Percentiles rank a stretch among this genome's conserved stretches.
Conservation (phyloP, 2,113 vertebrate genomes). For the Gobio gobio region DNA sequence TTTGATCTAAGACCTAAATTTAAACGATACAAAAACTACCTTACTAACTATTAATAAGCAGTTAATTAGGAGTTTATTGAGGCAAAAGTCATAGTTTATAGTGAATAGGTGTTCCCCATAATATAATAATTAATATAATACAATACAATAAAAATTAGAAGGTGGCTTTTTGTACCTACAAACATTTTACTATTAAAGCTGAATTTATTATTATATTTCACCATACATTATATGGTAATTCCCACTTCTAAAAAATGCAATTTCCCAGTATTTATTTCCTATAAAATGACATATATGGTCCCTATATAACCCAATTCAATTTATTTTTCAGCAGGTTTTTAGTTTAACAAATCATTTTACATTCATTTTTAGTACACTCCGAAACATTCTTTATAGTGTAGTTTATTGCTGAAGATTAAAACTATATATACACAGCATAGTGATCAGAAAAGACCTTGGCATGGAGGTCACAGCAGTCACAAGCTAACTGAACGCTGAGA, state of each 20-base stretch:
- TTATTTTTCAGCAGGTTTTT: not conserved
- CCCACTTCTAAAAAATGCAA: too few species aligned
- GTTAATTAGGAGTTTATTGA: too few species aligned
- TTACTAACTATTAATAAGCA: too few species aligned
- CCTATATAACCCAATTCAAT: not conserved
- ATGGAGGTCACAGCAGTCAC: conserved; percentile 75
- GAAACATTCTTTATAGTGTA: not conserved
- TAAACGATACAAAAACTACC: too few species aligned
- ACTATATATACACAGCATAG: not conserved
- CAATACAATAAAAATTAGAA: too few species aligned
- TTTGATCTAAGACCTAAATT: not conserved
- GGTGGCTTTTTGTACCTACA: too few species aligned
- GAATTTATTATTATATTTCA: too few species aligned
- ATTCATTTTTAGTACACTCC: not conserved
- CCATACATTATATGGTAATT: too few species aligned
- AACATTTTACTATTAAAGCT: too few species aligned
- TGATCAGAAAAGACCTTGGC: conserved; percentile 65
- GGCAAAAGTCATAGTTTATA: too few species aligned
- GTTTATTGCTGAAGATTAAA: not conserved
- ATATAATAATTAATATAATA: too few species aligned
- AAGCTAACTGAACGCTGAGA: conserved; percentile 63
- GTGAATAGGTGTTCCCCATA: too few species aligned
- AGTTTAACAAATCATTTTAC: not conserved
- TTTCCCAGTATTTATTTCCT: not conserved
- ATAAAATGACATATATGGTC: not conserved